A percentile compares a stretch with the other conserved stretches of the same genome.
phyloP scores from a whole-genome alignment of 2,113 vertebrate species.

The Bambusicola thoracicus region DNA sequence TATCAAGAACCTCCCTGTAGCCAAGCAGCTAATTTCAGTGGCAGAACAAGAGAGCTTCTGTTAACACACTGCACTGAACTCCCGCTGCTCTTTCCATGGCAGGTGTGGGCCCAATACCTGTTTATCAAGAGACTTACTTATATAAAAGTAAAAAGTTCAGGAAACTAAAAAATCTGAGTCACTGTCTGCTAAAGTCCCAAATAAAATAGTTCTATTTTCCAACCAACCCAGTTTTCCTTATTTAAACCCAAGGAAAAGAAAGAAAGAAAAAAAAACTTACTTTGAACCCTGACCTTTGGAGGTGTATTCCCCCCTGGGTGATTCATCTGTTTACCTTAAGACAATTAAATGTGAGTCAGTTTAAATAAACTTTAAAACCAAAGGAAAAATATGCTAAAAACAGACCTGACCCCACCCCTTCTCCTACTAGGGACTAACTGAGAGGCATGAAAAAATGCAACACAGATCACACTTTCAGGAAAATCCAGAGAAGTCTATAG shows the following conservation, averaged over 20 bases:
- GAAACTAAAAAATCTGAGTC: conserved; percentile 79
- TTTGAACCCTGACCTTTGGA: conserved; percentile 74
- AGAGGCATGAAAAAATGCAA: conserved; percentile 48
- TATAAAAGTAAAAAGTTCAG: conserved; percentile 71
- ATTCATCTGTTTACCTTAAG: conserved; percentile 81
- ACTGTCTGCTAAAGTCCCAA: conserved; percentile 80
- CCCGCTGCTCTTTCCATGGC: conserved; percentile 74
- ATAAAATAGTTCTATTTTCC: conserved; percentile 80
- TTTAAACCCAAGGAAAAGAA: conserved; percentile 66
- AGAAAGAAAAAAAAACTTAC: conserved; percentile 51
- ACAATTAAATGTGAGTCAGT: conserved; percentile 84
- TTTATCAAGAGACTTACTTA: conserved; percentile 73
- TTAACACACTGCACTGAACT: conserved; percentile 62
- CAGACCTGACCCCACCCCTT: conserved; percentile 58
- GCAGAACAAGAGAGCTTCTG: conserved; percentile 74
- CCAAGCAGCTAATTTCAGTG: conserved; percentile 43
- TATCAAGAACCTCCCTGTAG: conserved; percentile 66
- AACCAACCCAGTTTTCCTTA: conserved; percentile 70
- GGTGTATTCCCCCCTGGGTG: conserved; percentile 72
- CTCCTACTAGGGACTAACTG: conserved; percentile 37
- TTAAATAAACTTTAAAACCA: conserved; percentile 77
- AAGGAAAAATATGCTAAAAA: conserved; percentile 79
- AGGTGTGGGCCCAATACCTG: conserved; percentile 77
- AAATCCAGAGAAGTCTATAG: conserved; percentile 31
- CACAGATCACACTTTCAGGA: conserved; percentile 56